Percentiles rank a stretch among this genome's conserved stretches.
phyloP scores from a whole-genome alignment of 2,888 invertebrate species.

The Halictus ligatus region DNA sequence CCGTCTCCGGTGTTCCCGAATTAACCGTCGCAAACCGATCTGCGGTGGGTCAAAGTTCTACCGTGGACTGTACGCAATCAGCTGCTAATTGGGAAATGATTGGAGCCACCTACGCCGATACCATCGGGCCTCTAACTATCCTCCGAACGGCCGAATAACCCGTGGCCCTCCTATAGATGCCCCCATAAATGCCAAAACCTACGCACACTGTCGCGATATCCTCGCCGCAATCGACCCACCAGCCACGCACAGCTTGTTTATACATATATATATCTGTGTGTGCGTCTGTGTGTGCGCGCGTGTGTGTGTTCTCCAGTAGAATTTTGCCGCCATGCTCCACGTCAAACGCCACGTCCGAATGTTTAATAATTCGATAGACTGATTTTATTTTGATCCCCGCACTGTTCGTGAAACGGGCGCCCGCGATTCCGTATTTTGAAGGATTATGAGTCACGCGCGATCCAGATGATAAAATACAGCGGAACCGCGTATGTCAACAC shows the following conservation, averaged over 20 bases:
- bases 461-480: not conserved
- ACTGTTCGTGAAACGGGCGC: not conserved
- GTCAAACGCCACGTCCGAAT: not conserved
- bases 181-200: slow-evolving; percentile 69
- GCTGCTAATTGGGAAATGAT: slow-evolving; percentile 83
- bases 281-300: not conserved
- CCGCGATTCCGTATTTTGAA: slow-evolving; percentile 1
- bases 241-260: not conserved
- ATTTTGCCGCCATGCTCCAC: not conserved
- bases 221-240: slow-evolving; percentile 24
- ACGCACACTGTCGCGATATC: slow-evolving; percentile 36
- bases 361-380: slow-evolving; percentile 18
- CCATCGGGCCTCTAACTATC: slow-evolving; percentile 71
- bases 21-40: slow-evolving; percentile 59
- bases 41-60: slow-evolving; percentile 64
- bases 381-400: slow-evolving; percentile 37
- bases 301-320: not conserved
- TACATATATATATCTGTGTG: too few relatives aligned
- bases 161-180: slow-evolving; percentile 67
- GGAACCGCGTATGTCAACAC: slow-evolving; percentile 2
- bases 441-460: slow-evolving; percentile 1
- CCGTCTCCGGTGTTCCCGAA: slow-evolving; percentile 53
- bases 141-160: slow-evolving; percentile 55
- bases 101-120: slow-evolving; percentile 76
- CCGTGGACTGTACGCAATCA: slow-evolving; percentile 78